Evolutionary conservation across 2,888 invertebrate species (phyloP).

Genomic region (Helicoverpa assulta): DNA sequence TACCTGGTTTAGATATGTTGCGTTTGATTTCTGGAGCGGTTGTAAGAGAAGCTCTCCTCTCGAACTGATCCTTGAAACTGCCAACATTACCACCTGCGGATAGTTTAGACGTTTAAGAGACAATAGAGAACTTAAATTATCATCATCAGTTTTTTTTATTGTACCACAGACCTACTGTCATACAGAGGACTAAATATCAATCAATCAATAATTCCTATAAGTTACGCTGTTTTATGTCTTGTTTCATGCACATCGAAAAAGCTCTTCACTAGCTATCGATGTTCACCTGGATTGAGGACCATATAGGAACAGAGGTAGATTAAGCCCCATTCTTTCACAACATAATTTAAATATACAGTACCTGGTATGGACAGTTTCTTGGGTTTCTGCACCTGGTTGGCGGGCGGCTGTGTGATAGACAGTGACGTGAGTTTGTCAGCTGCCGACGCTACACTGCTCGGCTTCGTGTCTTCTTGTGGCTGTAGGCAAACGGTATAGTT

Average conservation of each 20-base stretch:
- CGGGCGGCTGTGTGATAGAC: constrained; percentile 74
- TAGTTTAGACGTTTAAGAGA: no score
- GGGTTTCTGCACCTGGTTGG: constrained; percentile 87
- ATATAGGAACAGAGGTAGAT: not conserved
- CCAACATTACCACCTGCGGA: constrained; percentile 94
- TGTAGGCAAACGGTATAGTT: constrained; percentile 2
- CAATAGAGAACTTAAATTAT: no score
- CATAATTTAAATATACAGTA: constrained; percentile 51
- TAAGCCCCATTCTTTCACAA: not conserved
- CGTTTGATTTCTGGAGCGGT: constrained; percentile 85
- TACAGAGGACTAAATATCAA: no score
- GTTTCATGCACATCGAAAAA: no score
- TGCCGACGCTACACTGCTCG: constrained; percentile 76
- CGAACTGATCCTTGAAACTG: constrained; percentile 96
- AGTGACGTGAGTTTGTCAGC: constrained; percentile 84
- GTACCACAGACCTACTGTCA: no score
- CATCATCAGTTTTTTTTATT: no score
- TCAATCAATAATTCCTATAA: no score
- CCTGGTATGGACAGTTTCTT: constrained; percentile 95
- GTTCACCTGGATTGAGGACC: no score
- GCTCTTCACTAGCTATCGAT: no score
- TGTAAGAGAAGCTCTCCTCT: constrained; percentile 93
- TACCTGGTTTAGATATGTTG: constrained; percentile 83
- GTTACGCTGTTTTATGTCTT: no score
- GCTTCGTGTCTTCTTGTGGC: constrained; percentile 75